Conservation (phyloP, 1,140 invertebrate species). For the Yoshiicerus persimilis region DNA sequence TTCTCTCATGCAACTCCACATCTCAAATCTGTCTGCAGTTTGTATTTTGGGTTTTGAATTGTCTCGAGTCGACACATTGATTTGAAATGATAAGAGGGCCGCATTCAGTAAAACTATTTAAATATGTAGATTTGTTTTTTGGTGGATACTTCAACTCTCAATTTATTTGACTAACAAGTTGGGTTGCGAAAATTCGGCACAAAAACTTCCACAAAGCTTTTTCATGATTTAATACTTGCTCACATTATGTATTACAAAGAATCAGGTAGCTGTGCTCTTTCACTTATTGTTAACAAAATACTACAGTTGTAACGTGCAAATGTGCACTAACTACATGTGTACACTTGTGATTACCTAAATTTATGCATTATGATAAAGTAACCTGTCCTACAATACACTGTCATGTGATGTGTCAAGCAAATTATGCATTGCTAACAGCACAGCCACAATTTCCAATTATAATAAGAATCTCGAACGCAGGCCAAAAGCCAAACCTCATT, state of each 20-base stretch:
- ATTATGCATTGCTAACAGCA: too few species aligned
- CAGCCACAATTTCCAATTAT: not conserved
- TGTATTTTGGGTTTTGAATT: not conserved
- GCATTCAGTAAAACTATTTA: not conserved
- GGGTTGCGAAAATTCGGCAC: not conserved
- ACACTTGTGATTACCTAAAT: not conserved
- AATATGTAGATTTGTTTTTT: not conserved
- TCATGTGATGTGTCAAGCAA: not conserved
- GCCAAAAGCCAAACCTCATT: not conserved
- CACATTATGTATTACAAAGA: not conserved
- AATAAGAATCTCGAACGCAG: not conserved
- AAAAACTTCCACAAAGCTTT: not conserved
- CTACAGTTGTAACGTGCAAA: not conserved
- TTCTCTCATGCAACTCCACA: constrained; percentile 15
- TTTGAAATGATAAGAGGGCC: not conserved
- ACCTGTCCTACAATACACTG: too few species aligned
- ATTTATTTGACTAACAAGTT: not conserved
- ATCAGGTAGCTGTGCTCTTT: not conserved
- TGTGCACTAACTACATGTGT: not conserved
- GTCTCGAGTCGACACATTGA: not conserved
- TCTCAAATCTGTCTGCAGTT: not conserved
- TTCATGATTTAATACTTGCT: not conserved
- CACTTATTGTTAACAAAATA: not conserved
- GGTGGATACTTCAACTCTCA: not conserved
- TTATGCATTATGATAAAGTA: too few species aligned